These are phyloP conservation scores for Odocoileus hemionus DNA, from an alignment of 2,113 vertebrate genomes.

Conservation along the genomic window DNA sequence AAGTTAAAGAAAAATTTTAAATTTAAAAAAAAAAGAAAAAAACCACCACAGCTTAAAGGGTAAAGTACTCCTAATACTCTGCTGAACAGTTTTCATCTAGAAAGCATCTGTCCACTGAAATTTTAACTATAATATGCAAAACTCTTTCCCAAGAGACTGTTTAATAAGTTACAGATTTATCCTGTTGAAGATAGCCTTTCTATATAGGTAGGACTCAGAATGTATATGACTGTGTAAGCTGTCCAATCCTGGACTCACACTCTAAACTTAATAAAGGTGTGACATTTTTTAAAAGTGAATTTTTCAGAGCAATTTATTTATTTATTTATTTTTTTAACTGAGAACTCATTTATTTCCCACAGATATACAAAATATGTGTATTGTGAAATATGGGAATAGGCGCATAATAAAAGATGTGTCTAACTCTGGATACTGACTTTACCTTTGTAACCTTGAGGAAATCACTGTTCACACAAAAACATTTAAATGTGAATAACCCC, in stretches of 20 bases:
- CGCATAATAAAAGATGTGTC: background rate
- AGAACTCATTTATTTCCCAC: background rate
- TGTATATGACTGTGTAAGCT: background rate
- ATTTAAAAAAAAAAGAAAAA: background rate
- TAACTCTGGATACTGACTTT: background rate
- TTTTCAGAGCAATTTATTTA: background rate
- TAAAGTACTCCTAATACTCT: background rate
- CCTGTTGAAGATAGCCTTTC: background rate
- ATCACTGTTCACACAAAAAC: background rate
- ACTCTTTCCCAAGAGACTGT: background rate
- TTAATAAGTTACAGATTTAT: background rate
- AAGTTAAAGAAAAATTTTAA: background rate
- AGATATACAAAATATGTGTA: background rate
- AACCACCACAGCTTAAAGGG: background rate
- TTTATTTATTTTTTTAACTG: background rate
- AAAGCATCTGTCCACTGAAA: background rate
- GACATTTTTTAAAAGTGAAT: background rate
- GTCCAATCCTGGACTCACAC: background rate
- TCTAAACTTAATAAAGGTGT: background rate
- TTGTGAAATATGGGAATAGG: background rate
- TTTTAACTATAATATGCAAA: conserved; percentile 5
- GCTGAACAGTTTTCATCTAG: background rate
- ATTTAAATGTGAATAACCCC: background rate
- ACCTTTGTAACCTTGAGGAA: background rate
- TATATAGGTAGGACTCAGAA: background rate